These are phyloP conservation scores for Trichonephila clavipes DNA, from an alignment of 1,140 invertebrate genomes.

Conservation along the genomic window DNA sequence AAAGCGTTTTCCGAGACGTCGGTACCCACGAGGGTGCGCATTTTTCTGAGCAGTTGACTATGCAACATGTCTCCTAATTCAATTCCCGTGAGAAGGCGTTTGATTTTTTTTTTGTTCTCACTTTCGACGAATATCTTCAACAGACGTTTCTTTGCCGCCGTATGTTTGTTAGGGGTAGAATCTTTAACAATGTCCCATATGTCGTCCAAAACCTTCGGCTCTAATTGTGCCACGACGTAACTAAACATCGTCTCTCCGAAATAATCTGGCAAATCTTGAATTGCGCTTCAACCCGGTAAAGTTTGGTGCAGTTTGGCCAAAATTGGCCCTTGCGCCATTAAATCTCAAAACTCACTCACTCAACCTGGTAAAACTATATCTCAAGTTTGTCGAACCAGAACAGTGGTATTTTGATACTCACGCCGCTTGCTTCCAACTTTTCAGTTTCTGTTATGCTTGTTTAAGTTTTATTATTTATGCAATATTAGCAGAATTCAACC, in stretches of 20 bases:
- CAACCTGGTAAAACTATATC: conserved; percentile 63
- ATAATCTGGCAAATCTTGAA: conserved; percentile 2
- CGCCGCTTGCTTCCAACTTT: too few relatives aligned
- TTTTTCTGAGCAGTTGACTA: conserved; percentile 36
- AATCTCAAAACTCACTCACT: too few relatives aligned
- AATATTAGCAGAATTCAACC: too few relatives aligned
- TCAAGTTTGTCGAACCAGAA: conserved; percentile 54
- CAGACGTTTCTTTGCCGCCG: too few relatives aligned
- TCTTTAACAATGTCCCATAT: conserved; percentile 47
- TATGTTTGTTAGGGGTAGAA: neutral
- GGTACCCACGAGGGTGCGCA: neutral
- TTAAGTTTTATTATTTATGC: too few relatives aligned
- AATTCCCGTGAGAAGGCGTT: neutral
- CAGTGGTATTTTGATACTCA: conserved; percentile 53
- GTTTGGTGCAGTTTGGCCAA: too few relatives aligned
- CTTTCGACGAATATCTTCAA: too few relatives aligned
- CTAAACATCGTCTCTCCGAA: conserved; percentile 46
- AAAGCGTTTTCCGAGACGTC: neutral
- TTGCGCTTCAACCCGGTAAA: conserved; percentile 53
- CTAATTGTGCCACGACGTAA: conserved; percentile 48
- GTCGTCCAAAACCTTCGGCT: conserved; percentile 27
- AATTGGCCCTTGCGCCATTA: too few relatives aligned
- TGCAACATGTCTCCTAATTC: conserved; percentile 22
- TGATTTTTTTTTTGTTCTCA: neutral
- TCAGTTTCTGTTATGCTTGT: too few relatives aligned